A percentile compares a stretch with the other conserved stretches of the same genome.
Evolutionary conservation across 2,888 invertebrate species (phyloP).

Genomic region (Heteromurus nitidus): DNA sequence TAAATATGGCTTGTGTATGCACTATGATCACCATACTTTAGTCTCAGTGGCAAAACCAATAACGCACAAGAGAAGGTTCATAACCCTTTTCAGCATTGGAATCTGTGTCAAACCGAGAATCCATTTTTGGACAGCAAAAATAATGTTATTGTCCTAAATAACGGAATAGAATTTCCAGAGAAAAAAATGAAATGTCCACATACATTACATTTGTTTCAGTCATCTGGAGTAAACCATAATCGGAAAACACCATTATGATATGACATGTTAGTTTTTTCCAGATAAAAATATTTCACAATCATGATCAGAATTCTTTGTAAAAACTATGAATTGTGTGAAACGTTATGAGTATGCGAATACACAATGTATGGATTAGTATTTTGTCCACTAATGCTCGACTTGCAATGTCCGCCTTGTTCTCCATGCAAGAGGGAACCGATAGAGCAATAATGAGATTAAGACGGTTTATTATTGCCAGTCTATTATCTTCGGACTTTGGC

Average conservation of each 20-base stretch:
- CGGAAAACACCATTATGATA: conserved; percentile 4
- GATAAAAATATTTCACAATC: too few species aligned
- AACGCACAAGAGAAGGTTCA: conserved; percentile 50
- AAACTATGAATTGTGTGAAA: too few species aligned
- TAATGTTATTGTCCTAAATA: conserved; percentile 52
- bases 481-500: too few species aligned
- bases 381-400: too few species aligned
- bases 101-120: conserved; percentile 61
- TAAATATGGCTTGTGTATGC: not conserved
- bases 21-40: conserved; percentile 21
- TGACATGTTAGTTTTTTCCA: conserved; percentile 36
- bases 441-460: not conserved
- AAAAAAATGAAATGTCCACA: not conserved
- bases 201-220: too few species aligned
- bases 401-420: too few species aligned
- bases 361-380: too few species aligned
- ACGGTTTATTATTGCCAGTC: conserved; percentile 39
- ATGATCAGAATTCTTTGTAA: too few species aligned
- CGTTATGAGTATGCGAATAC: too few species aligned
- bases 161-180: conserved; percentile 44
- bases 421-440: too few species aligned
- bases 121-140: conserved; percentile 37
- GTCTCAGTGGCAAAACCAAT: conserved; percentile 5
- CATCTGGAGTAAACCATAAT: conserved; percentile 44
- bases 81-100: conserved; percentile 41